Conservation (phyloP, 2,888 invertebrate genomes). For the Euplexia lucipara region DNA sequence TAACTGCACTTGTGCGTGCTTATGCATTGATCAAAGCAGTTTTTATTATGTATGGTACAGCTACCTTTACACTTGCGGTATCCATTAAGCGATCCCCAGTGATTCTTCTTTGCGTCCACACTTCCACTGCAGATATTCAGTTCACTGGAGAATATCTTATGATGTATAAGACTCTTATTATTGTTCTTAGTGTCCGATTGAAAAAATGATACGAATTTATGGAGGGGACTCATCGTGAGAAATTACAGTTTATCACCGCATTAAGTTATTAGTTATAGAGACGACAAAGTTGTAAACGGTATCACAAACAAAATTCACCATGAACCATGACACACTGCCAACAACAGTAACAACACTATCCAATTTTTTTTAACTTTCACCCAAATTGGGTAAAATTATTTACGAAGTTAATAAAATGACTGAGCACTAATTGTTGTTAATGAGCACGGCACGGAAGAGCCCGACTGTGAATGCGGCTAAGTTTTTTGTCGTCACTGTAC, state of each 20-base stretch:
- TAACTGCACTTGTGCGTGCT: background rate
- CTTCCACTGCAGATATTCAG: slow-evolving; percentile 83
- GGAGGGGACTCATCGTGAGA: slow-evolving; percentile 90
- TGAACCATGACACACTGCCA: slow-evolving; percentile 51
- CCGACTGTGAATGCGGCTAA: slow-evolving; percentile 63
- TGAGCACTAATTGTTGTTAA: slow-evolving; percentile 65
- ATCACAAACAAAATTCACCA: slow-evolving; percentile 46
- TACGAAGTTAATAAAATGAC: slow-evolving; percentile 45
- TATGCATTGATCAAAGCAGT: slow-evolving; percentile 1
- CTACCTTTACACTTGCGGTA: slow-evolving; percentile 87
- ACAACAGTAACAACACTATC: slow-evolving; percentile 43
- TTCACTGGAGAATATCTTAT: slow-evolving; percentile 92
- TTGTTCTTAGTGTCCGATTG: slow-evolving; percentile 90
- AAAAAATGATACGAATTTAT: slow-evolving; percentile 92
- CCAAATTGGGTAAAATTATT: slow-evolving; percentile 51
- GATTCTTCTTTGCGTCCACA: slow-evolving; percentile 87
- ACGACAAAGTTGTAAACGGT: slow-evolving; percentile 14
- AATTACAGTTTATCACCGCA: slow-evolving; percentile 13
- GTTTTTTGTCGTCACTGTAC: slow-evolving; percentile 74
- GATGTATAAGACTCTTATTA: slow-evolving; percentile 82
- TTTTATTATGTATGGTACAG: background rate
- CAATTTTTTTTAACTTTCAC: slow-evolving; percentile 47
- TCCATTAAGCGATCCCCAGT: slow-evolving; percentile 89
- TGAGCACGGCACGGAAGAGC: slow-evolving; percentile 68
- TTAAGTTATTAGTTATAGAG: slow-evolving; percentile 16